A percentile compares a stretch with the other conserved stretches of the same genome.
Conservation (phyloP, 1,140 invertebrate genomes). For the Liolophura sinensis region DNA sequence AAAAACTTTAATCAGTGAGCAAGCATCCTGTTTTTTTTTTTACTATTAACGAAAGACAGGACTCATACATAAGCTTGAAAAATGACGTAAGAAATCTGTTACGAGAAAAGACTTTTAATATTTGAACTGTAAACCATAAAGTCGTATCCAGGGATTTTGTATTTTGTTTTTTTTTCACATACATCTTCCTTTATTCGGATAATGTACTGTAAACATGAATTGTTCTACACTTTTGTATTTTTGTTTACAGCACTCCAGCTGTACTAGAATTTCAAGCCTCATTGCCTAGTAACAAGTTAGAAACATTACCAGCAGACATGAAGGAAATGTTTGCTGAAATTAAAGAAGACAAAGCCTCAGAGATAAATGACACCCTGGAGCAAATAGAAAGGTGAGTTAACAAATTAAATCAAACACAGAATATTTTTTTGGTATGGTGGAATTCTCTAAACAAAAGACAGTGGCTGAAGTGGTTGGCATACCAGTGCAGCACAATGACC, state of each 20-base stretch:
- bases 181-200: neutral
- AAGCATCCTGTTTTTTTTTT: too few species aligned
- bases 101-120: conserved; percentile 2
- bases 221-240: conserved; percentile 6
- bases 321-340: conserved; percentile 46
- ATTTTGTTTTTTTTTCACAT: neutral
- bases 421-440: too few species aligned
- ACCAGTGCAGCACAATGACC: too few species aligned
- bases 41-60: too few species aligned
- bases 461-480: too few species aligned
- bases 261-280: conserved; percentile 40
- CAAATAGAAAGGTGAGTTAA: conserved; percentile 49
- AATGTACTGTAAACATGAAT: conserved; percentile 2
- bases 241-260: conserved; percentile 36
- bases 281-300: conserved; percentile 37
- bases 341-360: conserved; percentile 53
- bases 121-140: neutral
- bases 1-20: too few species aligned
- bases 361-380: conserved; percentile 49
- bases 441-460: too few species aligned
- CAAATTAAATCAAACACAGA: neutral
- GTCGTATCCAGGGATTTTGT: neutral
- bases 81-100: too few species aligned
- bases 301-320: conserved; percentile 29
- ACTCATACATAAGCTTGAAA: too few species aligned